Conservation (phyloP, 2,888 invertebrate genomes). For the Cosmopolites sordidus region DNA sequence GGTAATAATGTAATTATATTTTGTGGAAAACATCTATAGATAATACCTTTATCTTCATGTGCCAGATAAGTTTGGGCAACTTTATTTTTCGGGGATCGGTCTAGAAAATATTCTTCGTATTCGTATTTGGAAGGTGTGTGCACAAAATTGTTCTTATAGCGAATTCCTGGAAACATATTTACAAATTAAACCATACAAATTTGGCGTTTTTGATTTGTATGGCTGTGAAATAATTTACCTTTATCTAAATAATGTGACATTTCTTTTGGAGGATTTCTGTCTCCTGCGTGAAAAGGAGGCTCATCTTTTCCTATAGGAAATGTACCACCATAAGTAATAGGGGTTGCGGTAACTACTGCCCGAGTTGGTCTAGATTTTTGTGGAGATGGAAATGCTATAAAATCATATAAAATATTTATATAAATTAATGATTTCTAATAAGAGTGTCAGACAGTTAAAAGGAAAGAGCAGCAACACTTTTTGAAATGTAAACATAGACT, state of each 20-base stretch:
- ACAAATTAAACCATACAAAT: too few species aligned
- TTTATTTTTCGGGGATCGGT: conserved; percentile 4
- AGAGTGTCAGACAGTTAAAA: too few species aligned
- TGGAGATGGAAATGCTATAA: conserved; percentile 8
- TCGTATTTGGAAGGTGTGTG: neutral
- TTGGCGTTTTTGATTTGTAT: too few species aligned
- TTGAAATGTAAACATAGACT: too few species aligned
- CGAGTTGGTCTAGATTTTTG: conserved; percentile 5
- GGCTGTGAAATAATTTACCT: conserved; percentile 3
- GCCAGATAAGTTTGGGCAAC: conserved; percentile 5
- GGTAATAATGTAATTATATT: neutral
- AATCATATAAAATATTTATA: neutral
- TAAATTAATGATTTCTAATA: too few species aligned
- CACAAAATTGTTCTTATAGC: neutral
- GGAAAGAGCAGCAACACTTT: too few species aligned
- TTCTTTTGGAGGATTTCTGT: conserved; percentile 7
- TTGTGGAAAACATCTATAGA: neutral
- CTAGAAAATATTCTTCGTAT: neutral
- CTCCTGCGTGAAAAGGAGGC: conserved; percentile 15
- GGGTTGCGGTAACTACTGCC: conserved; percentile 11
- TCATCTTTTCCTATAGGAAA: conserved; percentile 22
- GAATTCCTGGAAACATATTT: conserved; percentile 2
- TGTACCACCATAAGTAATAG: conserved; percentile 23
- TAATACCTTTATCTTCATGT: conserved; percentile 8
- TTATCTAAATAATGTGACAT: conserved; percentile 3